Percentiles rank a stretch among this genome's conserved stretches.
These are phyloP conservation scores for Melanotaenia boesemani DNA, from an alignment of 2,797 vertebrate species.

Conservation along the genomic window DNA sequence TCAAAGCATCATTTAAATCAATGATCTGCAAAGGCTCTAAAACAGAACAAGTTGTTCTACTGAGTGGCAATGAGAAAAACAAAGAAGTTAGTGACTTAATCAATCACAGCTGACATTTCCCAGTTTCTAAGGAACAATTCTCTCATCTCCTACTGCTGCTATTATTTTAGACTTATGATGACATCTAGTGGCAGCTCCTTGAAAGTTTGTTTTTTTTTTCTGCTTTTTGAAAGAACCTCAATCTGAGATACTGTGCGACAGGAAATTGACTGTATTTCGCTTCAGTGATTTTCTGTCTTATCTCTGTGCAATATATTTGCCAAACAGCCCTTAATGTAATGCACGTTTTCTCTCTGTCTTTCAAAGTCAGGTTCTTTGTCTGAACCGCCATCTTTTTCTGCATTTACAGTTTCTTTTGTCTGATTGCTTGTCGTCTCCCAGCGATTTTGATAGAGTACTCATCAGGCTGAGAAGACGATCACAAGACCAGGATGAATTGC, in stretches of 20 bases:
- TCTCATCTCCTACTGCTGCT: background rate
- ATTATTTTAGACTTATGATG: conserved; percentile 41
- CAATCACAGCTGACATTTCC: background rate
- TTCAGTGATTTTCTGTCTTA: conserved; percentile 33
- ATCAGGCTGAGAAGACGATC: background rate
- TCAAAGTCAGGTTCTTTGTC: conserved; percentile 9
- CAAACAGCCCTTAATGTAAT: conserved; percentile 19
- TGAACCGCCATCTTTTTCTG: conserved; percentile 1
- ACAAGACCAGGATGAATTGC: background rate
- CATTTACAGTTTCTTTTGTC: background rate
- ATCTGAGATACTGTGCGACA: conserved; percentile 19
- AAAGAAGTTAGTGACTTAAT: background rate
- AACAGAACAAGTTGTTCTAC: background rate
- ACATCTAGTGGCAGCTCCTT: conserved; percentile 68
- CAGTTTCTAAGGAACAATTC: background rate
- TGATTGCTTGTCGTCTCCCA: conserved; percentile 11
- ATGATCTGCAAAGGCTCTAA: background rate
- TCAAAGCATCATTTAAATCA: background rate
- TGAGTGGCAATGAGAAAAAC: background rate
- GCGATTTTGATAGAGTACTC: background rate
- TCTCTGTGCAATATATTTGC: conserved; percentile 26
- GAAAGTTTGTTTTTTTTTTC: conserved; percentile 23
- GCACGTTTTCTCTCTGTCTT: conserved; percentile 1
- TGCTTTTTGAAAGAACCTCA: conserved; percentile 18
- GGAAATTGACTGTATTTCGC: conserved; percentile 34